Evolutionary conservation across 2,888 invertebrate species (phyloP), one percentile per base, ranked within the genome.

Genomic region (Prosapia bicincta): DNA sequence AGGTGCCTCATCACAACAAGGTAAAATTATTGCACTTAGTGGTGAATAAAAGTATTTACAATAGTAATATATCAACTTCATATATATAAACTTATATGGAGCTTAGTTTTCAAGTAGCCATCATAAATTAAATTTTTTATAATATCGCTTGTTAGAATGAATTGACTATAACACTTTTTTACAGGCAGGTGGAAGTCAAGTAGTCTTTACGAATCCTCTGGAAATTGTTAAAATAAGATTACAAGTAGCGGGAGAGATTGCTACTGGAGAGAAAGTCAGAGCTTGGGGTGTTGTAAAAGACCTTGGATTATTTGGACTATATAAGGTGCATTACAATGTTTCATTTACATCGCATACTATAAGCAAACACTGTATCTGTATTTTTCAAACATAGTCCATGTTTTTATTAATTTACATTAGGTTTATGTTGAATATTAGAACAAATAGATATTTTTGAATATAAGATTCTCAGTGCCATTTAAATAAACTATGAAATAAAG

Each of bases 161-260:
- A n/a, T n/a, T n/a, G n/a, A n/a, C n/a, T n/a, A n/a, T n/a, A n/a
- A n/a, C n/a, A n/a, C n/a, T 54, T 77, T 69, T 26, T 84, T 85
- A 26, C 85, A 95, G 94, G 96, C 96, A 76, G 96, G 96, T 75
- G 95, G 89, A 66, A 95, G 94, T 3, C 98, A 98, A 89, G 99
- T 99, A 7, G 91, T 99, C 79, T 99, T 99, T 86, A 99, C 99
- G 26, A 99, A 99, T 87, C 99, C 99, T 0, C 86, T 99, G 81
- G 99, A 99, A 88, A 99, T 99, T 80, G 99, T 99, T 0, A 99
- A 99, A 87, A 99, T 99, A 83, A 92, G 99, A 6, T 87, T 99
- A 23, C 99, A 99, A 89, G 98, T 99, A 70, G 98, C 98, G 1
- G 99, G 98, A 1, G 98, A 99, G 87, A 95, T 99, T 79, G 96